A percentile compares a stretch with the other conserved stretches of the same genome.
These are phyloP conservation scores for Clarias platycephalus DNA, from an alignment of 2,797 vertebrate species.

Conservation along the genomic window DNA sequence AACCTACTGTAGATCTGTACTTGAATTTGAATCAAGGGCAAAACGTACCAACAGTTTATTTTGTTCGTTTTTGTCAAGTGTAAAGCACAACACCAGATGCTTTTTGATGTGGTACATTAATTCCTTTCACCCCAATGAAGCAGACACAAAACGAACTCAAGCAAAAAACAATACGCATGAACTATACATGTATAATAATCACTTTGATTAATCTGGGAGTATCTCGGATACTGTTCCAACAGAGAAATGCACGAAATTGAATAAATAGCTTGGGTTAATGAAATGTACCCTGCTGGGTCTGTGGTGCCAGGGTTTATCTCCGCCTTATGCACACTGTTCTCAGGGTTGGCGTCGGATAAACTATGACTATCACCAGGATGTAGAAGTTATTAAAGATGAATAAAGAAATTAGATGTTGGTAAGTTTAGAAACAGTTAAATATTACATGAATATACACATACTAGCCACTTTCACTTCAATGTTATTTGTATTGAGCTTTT, in stretches of 20 bases:
- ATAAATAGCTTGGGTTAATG: constrained; percentile 1
- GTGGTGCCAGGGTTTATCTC: not conserved
- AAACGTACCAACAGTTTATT: not conserved
- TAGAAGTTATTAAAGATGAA: not conserved
- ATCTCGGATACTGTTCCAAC: not conserved
- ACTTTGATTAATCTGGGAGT: constrained; percentile 1
- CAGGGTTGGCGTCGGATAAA: too few relatives aligned
- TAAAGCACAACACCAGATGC: constrained; percentile 1
- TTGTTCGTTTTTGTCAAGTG: not conserved
- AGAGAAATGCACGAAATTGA: not conserved
- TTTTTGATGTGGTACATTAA: not conserved
- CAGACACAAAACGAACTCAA: not conserved
- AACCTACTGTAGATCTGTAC: not conserved
- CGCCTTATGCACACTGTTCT: too few relatives aligned
- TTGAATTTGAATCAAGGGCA: not conserved
- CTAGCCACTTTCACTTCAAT: too few relatives aligned
- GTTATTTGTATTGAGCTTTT: too few relatives aligned
- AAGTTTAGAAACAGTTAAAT: not conserved
- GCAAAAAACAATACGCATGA: not conserved
- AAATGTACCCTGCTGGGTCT: not conserved
- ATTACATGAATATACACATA: not conserved
- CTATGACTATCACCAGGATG: not conserved
- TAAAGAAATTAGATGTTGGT: not conserved
- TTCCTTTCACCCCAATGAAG: not conserved
- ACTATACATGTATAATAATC: not conserved